phyloP scores from a whole-genome alignment of 92 coral and sea anemone genomes.

The Heteractis magnifica region DNA sequence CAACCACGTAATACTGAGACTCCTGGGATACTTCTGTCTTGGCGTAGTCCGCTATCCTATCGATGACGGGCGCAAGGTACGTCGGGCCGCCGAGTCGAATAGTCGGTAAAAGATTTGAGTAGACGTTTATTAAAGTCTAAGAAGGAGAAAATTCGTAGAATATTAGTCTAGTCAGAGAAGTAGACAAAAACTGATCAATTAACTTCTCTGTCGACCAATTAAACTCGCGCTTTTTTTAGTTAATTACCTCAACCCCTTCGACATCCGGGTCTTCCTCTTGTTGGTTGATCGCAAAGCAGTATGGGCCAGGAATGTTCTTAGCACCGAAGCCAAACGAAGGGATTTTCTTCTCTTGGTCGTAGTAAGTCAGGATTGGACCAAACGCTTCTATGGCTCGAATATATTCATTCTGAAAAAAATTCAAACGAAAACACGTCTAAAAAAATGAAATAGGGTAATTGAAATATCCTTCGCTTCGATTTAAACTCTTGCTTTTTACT shows the following conservation, averaged over 20 bases:
- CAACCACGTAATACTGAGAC: slow-evolving; percentile 78
- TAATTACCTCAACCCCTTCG: slow-evolving; percentile 60
- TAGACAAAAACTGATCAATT: too few relatives aligned
- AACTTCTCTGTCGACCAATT: too few relatives aligned
- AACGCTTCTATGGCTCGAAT: slow-evolving; percentile 63
- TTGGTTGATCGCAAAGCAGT: slow-evolving; percentile 74
- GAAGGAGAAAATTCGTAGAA: not conserved
- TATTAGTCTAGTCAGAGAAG: not conserved
- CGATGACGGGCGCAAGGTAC: slow-evolving; percentile 86
- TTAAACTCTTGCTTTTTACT: too few relatives aligned
- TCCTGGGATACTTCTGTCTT: slow-evolving; percentile 59
- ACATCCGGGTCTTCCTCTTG: slow-evolving; percentile 51
- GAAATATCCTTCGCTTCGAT: not conserved
- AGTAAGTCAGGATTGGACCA: slow-evolving; percentile 79
- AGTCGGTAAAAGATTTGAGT: slow-evolving; percentile 54
- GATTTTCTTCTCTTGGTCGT: slow-evolving; percentile 63
- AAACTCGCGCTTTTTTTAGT: not conserved
- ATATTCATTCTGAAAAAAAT: slow-evolving; percentile 75
- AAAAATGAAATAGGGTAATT: not conserved
- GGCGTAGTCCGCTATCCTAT: slow-evolving; percentile 78
- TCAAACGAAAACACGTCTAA: not conserved
- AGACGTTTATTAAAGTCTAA: slow-evolving; percentile 68
- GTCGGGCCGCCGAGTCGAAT: slow-evolving; percentile 90
- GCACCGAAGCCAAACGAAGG: slow-evolving; percentile 95
- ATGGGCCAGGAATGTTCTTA: slow-evolving; percentile 54